Evolutionary conservation across 2,797 vertebrate species (phyloP), one percentile per base, ranked within the genome.

Genomic region (Rallus crepitans): DNA sequence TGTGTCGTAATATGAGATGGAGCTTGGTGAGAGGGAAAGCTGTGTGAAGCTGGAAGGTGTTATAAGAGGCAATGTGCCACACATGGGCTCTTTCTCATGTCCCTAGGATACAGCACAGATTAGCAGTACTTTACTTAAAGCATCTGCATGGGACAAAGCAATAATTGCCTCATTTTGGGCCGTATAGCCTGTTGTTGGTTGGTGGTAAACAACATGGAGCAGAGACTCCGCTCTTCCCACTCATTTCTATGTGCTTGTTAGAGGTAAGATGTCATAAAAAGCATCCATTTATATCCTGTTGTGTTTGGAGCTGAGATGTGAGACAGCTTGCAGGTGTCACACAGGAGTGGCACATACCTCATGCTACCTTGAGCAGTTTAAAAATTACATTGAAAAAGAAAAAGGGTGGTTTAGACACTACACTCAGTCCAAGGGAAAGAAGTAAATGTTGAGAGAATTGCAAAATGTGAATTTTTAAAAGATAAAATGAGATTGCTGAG

Each of bases 1-100:
- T 72, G 9, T 47, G 11, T 35, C 3, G 0, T 57, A 18, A 7
- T n/a, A 35, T 0, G 2, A 79, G 31, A 16, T 23, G 39, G 28
- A 2, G 5, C 33, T 73, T 1, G 2, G 48, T 77, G 65, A 59
- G 25, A 66, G 30, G 39, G 30, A 66, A 78, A 70, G 13, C 23
- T 68, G 11, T 33, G 25, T 60, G n/a, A 82, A 69, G 45, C 23
- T 82, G 66, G 28, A 40, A 63, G 42, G 42, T 76, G 19, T 47
- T 79, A 0, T 40, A 25, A 37, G 33, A 71, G 14, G 12, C 7
- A 1, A 35, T 82, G 31, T 42, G n/a, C 20, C 20, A 39, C 18
- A 9, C 8, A 12, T 0, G 1, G 48, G 23, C 14, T 65, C 19
- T 8, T n/a, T 45, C 23, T 64, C 15, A 11, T n/a, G 39, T 37